phyloP scores from a whole-genome alignment of 2,888 invertebrate genomes.

The Tachina fera region DNA sequence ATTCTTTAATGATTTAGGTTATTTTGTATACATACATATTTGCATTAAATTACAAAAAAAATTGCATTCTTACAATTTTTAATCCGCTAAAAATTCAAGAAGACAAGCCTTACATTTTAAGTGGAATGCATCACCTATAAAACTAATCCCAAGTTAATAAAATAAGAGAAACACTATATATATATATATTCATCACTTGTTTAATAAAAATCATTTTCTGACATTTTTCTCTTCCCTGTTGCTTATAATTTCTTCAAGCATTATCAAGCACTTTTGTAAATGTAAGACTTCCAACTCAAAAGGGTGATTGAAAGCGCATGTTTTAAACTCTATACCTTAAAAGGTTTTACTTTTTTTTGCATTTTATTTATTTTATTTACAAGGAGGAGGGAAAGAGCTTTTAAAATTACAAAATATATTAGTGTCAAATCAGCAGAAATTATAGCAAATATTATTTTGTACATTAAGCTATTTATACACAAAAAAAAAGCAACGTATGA shows the following conservation, averaged over 20 bases:
- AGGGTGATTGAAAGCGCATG: constrained; percentile 24
- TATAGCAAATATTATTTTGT: constrained; percentile 65
- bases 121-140: not conserved
- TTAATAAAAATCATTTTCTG: not conserved
- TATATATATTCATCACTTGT: not conserved
- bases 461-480: constrained; percentile 58
- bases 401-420: constrained; percentile 69
- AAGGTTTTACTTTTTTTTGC: constrained; percentile 45
- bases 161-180: not conserved
- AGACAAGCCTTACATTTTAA: not conserved
- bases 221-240: not conserved
- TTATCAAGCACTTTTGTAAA: not conserved
- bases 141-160: not conserved
- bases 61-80: not conserved
- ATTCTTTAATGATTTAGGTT: no score
- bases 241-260: not conserved
- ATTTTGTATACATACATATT: no score
- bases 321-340: constrained; percentile 60
- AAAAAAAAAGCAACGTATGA: not conserved
- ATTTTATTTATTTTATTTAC: constrained; percentile 10
- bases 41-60: not conserved
- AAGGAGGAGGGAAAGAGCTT: constrained; percentile 45
- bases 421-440: constrained; percentile 68
- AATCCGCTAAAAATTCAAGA: not conserved
- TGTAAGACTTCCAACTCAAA: not conserved